These are phyloP conservation scores for Onchidella celtica DNA, from an alignment of 2,888 invertebrate species.

Conservation along the genomic window DNA sequence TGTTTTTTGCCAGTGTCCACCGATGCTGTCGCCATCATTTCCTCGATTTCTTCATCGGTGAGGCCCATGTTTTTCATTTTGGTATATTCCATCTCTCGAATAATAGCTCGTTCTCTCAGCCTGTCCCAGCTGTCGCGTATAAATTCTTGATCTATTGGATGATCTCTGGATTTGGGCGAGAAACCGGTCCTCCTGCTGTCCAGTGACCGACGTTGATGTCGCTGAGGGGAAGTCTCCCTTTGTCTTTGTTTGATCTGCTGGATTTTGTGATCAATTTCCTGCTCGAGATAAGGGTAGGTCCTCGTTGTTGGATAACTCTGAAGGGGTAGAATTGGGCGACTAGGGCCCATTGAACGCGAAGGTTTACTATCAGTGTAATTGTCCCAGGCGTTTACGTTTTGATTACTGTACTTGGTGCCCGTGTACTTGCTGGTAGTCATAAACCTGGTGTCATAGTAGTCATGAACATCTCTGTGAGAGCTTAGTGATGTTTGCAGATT, in stretches of 20 bases:
- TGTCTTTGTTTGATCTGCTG: constrained; percentile 1
- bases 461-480: neutral
- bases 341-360: neutral
- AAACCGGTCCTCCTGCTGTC: neutral
- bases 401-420: neutral
- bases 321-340: no score
- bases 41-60: neutral
- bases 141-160: neutral
- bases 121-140: constrained; percentile 14
- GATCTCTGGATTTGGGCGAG: no score
- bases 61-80: neutral
- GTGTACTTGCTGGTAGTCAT: neutral
- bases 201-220: neutral
- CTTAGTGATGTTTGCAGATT: neutral
- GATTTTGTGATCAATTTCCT: constrained; percentile 25
- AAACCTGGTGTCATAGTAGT: neutral
- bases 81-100: neutral
- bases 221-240: neutral
- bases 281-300: neutral
- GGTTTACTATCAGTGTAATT: neutral
- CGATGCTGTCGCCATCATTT: neutral
- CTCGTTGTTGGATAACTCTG: no score
- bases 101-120: neutral
- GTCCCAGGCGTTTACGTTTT: neutral
- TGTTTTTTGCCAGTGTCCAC: neutral